phyloP scores from a whole-genome alignment of 2,797 vertebrate genomes.

The Lutjanus campechanus region DNA sequence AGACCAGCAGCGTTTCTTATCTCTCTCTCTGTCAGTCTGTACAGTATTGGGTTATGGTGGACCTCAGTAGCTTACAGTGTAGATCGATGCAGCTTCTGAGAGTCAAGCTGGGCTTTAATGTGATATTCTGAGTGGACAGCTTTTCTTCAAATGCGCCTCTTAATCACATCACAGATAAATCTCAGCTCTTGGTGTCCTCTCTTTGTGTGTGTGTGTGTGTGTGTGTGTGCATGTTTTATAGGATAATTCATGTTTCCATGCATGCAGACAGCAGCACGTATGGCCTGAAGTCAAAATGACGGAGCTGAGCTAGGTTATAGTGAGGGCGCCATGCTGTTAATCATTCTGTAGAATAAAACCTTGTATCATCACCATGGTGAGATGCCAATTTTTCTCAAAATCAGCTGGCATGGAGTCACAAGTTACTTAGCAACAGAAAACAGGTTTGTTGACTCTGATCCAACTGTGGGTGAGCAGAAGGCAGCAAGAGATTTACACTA shows the following conservation, averaged over 20 bases:
- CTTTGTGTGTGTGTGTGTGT: conserved; percentile 13
- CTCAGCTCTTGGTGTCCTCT: conserved; percentile 59
- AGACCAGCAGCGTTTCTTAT: conserved; percentile 4
- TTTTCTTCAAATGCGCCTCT: conserved; percentile 85
- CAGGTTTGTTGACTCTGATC: conserved; percentile 55
- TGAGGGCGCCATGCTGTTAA: conserved; percentile 31
- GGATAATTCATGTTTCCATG: conserved; percentile 27
- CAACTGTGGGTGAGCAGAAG: conserved; percentile 50
- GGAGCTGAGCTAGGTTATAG: conserved; percentile 31
- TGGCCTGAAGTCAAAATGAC: conserved; percentile 37
- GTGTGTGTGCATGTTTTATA: conserved; percentile 12
- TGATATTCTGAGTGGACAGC: conserved; percentile 85
- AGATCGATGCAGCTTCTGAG: conserved; percentile 83
- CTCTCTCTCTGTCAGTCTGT: conserved; percentile 39
- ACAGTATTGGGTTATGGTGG: conserved; percentile 78
- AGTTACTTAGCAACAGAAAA: conserved; percentile 76
- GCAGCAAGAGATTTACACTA: conserved; percentile 34
- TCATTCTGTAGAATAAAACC: conserved; percentile 42
- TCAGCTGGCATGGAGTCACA: conserved; percentile 47
- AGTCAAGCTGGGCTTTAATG: conserved; percentile 81
- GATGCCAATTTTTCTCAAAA: conserved; percentile 56
- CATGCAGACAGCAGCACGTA: conserved; percentile 37
- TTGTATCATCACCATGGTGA: conserved; percentile 37
- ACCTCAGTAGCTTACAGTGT: conserved; percentile 72
- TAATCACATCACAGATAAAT: conserved; percentile 86